Evolutionary conservation across 2,113 vertebrate genomes (phyloP).

Genomic region (Coryphaenoides rupestris): DNA sequence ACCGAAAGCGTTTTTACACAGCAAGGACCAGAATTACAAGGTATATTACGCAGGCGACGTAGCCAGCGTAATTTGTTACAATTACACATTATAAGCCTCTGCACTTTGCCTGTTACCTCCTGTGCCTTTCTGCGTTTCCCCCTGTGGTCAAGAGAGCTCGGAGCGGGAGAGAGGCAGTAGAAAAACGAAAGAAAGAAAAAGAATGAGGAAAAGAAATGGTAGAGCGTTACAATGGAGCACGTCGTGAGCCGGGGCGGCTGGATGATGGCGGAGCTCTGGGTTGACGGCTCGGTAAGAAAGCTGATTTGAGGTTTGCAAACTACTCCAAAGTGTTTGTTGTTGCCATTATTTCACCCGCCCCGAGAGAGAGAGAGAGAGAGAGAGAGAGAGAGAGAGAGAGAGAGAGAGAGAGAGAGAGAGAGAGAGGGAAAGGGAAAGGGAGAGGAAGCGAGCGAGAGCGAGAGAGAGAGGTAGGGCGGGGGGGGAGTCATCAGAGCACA

Average conservation of each 20-base stretch:
- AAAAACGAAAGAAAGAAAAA: neutral
- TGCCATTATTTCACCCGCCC: conserved; percentile 63
- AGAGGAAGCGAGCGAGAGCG: conserved; percentile 13
- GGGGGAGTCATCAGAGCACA: conserved; percentile 38
- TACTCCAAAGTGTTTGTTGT: conserved; percentile 56
- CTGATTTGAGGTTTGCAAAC: conserved; percentile 50
- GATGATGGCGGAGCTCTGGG: conserved; percentile 30
- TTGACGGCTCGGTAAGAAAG: conserved; percentile 49
- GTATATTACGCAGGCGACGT: conserved; percentile 33
- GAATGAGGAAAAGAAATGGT: conserved; percentile 3
- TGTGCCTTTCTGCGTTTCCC: conserved; percentile 7
- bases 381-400: neutral
- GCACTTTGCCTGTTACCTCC: conserved; percentile 1
- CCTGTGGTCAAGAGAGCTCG: conserved; percentile 4
- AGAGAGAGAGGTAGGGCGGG: conserved; percentile 12
- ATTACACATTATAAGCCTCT: conserved; percentile 38
- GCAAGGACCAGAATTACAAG: conserved; percentile 47
- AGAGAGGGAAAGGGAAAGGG: conserved; percentile 15
- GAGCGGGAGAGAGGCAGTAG: neutral
- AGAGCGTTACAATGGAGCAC: neutral
- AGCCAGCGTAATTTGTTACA: conserved; percentile 53
- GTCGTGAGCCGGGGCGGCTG: conserved; percentile 23
- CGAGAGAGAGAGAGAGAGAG: conserved; percentile 22
- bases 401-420: conserved; percentile 2
- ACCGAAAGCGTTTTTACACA: conserved; percentile 31